Percentiles rank a stretch among this genome's conserved stretches.
These are phyloP conservation scores for Oscheius onirici DNA, from an alignment of 2,888 invertebrate species.

Conservation along the genomic window DNA sequence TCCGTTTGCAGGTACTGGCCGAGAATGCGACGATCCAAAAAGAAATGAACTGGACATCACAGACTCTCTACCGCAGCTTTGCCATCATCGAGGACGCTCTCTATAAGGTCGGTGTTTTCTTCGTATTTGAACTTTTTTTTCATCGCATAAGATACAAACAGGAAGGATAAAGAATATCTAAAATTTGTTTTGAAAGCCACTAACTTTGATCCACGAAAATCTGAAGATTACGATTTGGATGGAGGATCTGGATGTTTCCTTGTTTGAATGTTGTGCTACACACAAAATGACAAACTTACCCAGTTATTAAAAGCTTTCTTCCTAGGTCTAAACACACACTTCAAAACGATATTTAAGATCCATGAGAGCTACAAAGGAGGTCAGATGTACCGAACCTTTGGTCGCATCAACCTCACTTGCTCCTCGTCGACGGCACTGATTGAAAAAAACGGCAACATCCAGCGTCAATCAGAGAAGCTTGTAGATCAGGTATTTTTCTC, in stretches of 20 bases:
- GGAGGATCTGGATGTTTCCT: too few relatives aligned
- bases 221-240: too few relatives aligned
- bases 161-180: too few relatives aligned
- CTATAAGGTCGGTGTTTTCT: constrained; percentile 3
- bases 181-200: too few relatives aligned
- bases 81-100: constrained; percentile 29
- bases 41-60: constrained; percentile 30
- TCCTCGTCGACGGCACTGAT: constrained; percentile 1
- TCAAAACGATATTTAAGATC: constrained; percentile 24
- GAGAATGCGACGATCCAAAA: constrained; percentile 19
- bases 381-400: constrained; percentile 28
- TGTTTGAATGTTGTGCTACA: too few relatives aligned
- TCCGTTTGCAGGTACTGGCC: constrained; percentile 17
- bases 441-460: constrained; percentile 26
- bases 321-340: too few relatives aligned
- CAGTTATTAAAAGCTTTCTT: too few relatives aligned
- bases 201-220: too few relatives aligned
- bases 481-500: constrained; percentile 16
- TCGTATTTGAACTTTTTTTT: background rate
- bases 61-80: constrained; percentile 27
- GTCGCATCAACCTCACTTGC: constrained; percentile 24
- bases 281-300: too few relatives aligned
- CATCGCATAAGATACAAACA: too few relatives aligned
- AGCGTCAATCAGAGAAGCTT: constrained; percentile 8
- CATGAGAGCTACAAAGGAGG: constrained; percentile 32